Evolutionary conservation across 2,888 invertebrate genomes (phyloP).

Genomic region (Pachydiplax longipennis): DNA sequence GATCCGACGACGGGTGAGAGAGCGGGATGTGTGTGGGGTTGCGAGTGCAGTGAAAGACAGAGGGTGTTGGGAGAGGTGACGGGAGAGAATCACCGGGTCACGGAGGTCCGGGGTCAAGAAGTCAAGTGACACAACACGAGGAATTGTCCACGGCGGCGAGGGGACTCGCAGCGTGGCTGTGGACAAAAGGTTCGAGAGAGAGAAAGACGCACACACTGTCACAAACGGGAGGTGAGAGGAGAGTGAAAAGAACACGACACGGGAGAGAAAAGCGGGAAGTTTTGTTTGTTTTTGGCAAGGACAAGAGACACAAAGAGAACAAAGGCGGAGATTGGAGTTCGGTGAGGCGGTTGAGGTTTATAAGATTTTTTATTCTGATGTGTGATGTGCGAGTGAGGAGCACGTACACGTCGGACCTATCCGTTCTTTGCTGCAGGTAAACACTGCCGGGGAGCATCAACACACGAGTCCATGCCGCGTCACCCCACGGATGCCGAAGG

Average conservation of each 20-base stretch:
- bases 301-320: background rate
- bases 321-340: background rate
- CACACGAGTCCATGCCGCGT: background rate
- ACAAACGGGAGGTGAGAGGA: slow-evolving; percentile 15
- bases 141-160: background rate
- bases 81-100: slow-evolving; percentile 34
- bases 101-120: slow-evolving; percentile 34
- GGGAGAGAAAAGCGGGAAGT: background rate
- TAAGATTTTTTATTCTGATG: background rate
- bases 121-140: slow-evolving; percentile 37
- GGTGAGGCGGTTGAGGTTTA: background rate
- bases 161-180: slow-evolving; percentile 12
- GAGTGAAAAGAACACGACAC: background rate
- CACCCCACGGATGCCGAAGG: background rate
- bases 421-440: background rate
- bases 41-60: slow-evolving; percentile 14
- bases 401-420: no score
- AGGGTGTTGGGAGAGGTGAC: slow-evolving; percentile 5
- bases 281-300: slow-evolving; percentile 11
- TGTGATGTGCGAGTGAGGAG: no score
- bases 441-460: background rate
- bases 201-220: slow-evolving; percentile 10
- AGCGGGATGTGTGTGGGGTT: background rate
- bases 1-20: background rate
- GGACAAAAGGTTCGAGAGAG: slow-evolving; percentile 39